Base-by-base conservation (phyloP, 2,113 vertebrate species). In the Chamaetylas fuelleborni region DNA sequence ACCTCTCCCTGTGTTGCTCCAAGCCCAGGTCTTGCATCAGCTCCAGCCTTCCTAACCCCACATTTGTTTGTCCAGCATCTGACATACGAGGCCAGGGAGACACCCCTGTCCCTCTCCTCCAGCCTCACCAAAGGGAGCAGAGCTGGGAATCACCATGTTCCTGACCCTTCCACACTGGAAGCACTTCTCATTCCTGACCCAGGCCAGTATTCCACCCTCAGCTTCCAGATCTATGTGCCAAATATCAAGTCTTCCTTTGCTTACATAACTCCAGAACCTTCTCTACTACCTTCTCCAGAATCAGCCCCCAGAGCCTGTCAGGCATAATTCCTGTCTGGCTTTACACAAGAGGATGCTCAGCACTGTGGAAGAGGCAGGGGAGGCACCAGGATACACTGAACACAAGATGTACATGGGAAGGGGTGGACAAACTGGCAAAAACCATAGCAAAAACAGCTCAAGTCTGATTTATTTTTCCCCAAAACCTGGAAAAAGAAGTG, bases 361-460 rank as follows among this genome's bases (percentile, higher is more conserved):
- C 19, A 43, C 40, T 18, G 14, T 19, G 28, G 25, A 9, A 33
- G 56, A 77, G 24, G 28, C 11, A 38, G 56, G 6, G 15, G n/a
- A 72, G 28, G 12, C 33, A 16, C 6, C 34, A 79, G 69, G 33
- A 56, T 62, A 50, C 42, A 28, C 12, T 17, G 66, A 77, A 19
- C 33, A 58, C 1, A 4, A 69, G 19, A 34, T 1, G 3, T 28
- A 12, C 0, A 0, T 38, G n/a, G 50, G 43, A 36, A 70, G 17
- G 5, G 11, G 12, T 13, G 14, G 1, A 36, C 4, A 24, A 64
- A 67, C 33, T 40, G 74, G 38, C 12, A 70, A 40, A 33, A 33
- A 73, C 8, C 24, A 13, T 36, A 47, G 26, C 34, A 8, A 78
- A 78, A 84, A 42, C 18, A 38, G 33, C n/a, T 67, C 6, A 29